phyloP scores from a whole-genome alignment of 2,113 vertebrate genomes.

The Podarcis raffonei region DNA sequence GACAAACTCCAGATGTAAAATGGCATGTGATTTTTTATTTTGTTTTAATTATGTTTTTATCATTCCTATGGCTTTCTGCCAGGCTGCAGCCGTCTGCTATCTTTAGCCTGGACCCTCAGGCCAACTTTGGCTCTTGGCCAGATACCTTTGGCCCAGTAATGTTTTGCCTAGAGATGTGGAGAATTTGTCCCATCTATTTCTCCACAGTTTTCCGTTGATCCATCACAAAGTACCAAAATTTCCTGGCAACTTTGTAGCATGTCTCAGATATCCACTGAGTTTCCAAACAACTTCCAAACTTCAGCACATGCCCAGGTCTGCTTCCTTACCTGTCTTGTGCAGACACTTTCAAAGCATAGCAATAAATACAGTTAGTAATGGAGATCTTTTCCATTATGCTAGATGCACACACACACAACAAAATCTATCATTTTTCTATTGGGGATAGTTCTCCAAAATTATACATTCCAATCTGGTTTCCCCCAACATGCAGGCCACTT shows the following conservation, averaged over 20 bases:
- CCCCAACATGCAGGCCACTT: neutral
- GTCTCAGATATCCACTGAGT: neutral
- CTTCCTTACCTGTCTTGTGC: neutral
- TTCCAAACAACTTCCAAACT: neutral
- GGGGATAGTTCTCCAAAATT: no score
- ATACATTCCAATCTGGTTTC: neutral
- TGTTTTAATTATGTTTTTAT: neutral
- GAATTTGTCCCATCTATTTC: neutral
- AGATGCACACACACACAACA: neutral
- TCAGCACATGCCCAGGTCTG: neutral
- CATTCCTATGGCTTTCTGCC: neutral
- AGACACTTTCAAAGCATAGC: neutral
- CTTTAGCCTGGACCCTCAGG: neutral
- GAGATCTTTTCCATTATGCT: neutral
- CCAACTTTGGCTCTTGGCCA: neutral
- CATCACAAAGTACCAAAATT: neutral
- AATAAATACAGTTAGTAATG: conserved; percentile 20
- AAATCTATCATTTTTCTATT: neutral
- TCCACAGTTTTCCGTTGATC: neutral
- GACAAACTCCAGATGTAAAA: neutral
- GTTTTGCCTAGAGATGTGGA: neutral
- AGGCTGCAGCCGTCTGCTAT: neutral
- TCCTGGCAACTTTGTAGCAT: neutral
- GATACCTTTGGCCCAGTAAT: neutral
- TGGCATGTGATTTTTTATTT: neutral